Evolutionary conservation across 2,888 invertebrate genomes (phyloP).

Genomic region (Argyresthia goedartella): DNA sequence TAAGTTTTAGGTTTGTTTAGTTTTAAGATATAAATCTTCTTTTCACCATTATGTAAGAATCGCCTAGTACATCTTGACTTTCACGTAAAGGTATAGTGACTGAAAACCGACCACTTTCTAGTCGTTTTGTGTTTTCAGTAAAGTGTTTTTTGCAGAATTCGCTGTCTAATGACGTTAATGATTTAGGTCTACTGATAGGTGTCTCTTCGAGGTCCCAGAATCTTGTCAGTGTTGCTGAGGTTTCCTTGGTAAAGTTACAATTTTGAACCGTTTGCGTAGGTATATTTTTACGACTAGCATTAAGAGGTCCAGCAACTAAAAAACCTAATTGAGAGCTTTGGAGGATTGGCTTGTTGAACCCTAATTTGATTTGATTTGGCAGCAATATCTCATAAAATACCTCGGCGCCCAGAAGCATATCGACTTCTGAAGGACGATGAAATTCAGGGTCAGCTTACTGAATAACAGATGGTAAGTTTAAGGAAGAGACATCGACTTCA

Average conservation of each 20-base stretch:
- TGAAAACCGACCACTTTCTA: constrained; percentile 10
- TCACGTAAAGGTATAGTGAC: constrained; percentile 6
- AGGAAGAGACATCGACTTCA: neutral
- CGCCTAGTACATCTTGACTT: constrained; percentile 10
- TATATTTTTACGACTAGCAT: neutral
- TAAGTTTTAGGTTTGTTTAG: constrained; percentile 9
- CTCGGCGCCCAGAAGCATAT: neutral
- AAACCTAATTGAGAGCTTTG: constrained; percentile 7
- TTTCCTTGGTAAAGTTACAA: neutral
- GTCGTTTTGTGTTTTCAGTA: neutral
- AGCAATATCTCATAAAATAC: neutral
- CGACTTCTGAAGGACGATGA: neutral
- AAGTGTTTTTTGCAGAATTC: neutral
- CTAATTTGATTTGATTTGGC: neutral
- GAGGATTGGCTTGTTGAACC: neutral
- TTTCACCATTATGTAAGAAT: constrained; percentile 15
- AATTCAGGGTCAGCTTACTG: neutral
- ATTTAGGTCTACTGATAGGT: neutral
- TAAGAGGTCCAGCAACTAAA: constrained; percentile 7
- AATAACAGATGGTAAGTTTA: neutral
- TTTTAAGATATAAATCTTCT: constrained; percentile 13
- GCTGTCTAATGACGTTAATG: neutral
- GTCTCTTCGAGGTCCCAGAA: neutral
- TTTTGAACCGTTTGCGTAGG: neutral
- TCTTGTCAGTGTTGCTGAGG: neutral